Conservation (phyloP, 2,888 invertebrate genomes). For the Oscheius onirici region DNA sequence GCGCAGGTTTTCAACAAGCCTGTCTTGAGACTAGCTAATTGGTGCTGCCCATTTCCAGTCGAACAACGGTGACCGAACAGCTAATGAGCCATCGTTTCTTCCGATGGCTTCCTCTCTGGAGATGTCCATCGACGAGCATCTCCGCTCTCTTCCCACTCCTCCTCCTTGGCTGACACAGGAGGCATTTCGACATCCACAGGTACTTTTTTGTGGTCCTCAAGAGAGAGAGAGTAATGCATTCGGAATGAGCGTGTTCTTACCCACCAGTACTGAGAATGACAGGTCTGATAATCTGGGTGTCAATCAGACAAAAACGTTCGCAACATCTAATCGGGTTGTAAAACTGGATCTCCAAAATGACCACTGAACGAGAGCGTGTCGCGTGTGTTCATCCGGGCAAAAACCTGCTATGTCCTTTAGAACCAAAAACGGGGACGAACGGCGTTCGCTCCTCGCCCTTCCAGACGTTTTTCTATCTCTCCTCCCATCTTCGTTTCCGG, state of each 20-base stretch:
- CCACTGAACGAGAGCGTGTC: neutral
- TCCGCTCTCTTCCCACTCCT: neutral
- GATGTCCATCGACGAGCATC: constrained; percentile 24
- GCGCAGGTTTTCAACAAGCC: too few relatives aligned
- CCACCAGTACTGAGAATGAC: too few relatives aligned
- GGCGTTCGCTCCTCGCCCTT: constrained; percentile 3
- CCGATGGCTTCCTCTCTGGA: neutral
- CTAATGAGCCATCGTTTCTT: constrained; percentile 10
- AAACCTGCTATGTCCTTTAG: constrained; percentile 21
- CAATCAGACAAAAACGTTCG: neutral
- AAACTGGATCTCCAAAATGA: constrained; percentile 19
- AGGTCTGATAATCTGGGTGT: too few relatives aligned
- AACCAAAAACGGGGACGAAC: constrained; percentile 6
- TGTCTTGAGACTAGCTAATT: neutral
- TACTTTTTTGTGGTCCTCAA: neutral
- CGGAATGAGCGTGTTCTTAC: too few relatives aligned
- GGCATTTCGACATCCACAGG: constrained; percentile 11
- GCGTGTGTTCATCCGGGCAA: constrained; percentile 16
- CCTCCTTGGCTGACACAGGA: constrained; percentile 9
- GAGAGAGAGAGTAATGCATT: too few relatives aligned
- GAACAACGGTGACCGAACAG: neutral
- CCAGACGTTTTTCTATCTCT: neutral
- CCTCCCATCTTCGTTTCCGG: neutral
- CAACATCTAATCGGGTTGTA: neutral
- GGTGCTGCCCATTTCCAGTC: constrained; percentile 1